Conservation (phyloP, 2,888 invertebrate species). For the Limnephilus marmoratus region DNA sequence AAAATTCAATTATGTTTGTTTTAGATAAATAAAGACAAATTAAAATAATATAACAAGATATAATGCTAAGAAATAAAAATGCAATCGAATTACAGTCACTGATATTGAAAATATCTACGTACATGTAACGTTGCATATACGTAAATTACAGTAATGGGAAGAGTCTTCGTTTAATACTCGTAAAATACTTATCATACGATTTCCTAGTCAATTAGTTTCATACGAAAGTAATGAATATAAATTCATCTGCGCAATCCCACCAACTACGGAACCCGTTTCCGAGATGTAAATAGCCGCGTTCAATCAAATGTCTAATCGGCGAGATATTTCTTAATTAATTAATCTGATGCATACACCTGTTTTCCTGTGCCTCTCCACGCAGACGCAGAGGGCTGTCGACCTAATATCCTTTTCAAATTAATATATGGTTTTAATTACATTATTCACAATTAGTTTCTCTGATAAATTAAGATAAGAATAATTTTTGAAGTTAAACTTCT, state of each 20-base stretch:
- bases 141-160: neutral
- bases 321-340: constrained; percentile 39
- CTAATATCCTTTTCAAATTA: neutral
- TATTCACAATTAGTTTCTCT: neutral
- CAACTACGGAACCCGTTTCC: constrained; percentile 21
- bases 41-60: too few species aligned
- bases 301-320: constrained; percentile 21
- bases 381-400: neutral
- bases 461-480: too few species aligned
- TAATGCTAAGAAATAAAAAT: too few species aligned
- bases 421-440: neutral
- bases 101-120: too few species aligned
- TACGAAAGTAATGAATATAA: neutral
- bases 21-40: too few species aligned
- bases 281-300: constrained; percentile 5
- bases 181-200: neutral
- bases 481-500: too few species aligned
- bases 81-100: too few species aligned
- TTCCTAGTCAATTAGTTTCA: neutral
- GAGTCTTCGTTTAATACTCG: neutral
- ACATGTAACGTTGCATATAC: too few species aligned
- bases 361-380: neutral
- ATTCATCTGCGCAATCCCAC: neutral
- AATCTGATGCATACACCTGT: neutral
- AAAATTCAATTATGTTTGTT: too few species aligned